Conservation (phyloP, 2,113 vertebrate species). For the Micronycteris hirsuta region DNA sequence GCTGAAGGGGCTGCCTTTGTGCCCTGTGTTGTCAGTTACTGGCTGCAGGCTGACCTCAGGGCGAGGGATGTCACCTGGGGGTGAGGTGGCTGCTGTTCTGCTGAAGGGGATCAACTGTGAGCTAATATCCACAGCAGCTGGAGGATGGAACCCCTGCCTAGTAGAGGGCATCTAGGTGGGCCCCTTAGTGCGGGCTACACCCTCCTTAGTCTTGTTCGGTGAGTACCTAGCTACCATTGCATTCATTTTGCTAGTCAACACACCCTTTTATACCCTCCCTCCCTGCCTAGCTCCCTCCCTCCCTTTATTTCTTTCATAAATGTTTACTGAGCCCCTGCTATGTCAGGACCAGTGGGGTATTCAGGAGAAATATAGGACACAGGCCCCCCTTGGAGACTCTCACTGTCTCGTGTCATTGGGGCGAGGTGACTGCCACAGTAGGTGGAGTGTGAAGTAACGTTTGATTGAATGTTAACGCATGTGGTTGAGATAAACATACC, state of each 20-base stretch:
- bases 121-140: background rate
- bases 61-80: background rate
- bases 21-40: background rate
- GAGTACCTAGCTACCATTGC: background rate
- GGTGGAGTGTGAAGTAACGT: background rate
- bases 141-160: no score
- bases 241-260: background rate
- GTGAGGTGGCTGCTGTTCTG: background rate
- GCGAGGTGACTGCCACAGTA: fast-evolving
- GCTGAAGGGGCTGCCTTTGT: background rate
- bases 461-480: background rate
- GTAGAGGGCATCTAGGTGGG: no score
- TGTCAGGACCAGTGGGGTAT: background rate
- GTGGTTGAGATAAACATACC: background rate
- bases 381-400: background rate
- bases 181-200: fast-evolving
- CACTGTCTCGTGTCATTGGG: background rate
- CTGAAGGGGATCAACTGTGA: background rate
- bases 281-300: fast-evolving
- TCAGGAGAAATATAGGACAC: background rate
- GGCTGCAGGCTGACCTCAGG: background rate
- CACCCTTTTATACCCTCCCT: background rate
- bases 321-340: background rate
- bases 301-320: background rate
- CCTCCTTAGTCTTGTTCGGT: background rate